phyloP scores from a whole-genome alignment of 2,113 vertebrate genomes.

The Macrotus californicus region DNA sequence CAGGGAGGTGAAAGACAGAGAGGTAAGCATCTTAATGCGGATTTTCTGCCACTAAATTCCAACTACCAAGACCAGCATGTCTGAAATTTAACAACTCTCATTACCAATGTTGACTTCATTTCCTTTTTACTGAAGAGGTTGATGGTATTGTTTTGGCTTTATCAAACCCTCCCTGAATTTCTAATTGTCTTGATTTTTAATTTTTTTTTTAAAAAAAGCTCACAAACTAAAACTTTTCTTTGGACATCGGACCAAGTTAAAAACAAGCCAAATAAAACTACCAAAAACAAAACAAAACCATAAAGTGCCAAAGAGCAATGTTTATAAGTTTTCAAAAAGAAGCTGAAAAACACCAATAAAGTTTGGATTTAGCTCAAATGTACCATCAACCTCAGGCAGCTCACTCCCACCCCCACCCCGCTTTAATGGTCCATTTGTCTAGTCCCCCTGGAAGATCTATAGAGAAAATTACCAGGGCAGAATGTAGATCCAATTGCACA shows the following conservation, averaged over 20 bases:
- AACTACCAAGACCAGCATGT: background rate
- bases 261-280: constrained; percentile 62
- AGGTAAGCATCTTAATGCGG: background rate
- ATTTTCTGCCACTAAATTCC: background rate
- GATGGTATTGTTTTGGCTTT: constrained; percentile 31
- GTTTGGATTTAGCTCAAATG: constrained; percentile 78
- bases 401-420: background rate
- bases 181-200: constrained; percentile 6
- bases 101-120: background rate
- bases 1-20: background rate
- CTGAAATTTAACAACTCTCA: background rate
- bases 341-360: constrained; percentile 77
- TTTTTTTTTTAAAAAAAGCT: background rate
- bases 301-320: constrained; percentile 69
- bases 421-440: constrained; percentile 76
- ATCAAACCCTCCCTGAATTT: background rate
- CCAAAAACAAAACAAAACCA: constrained; percentile 52
- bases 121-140: background rate
- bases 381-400: constrained; percentile 71
- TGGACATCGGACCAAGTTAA: constrained; percentile 43
- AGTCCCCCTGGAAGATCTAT: constrained; percentile 73
- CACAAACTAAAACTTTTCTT: background rate
- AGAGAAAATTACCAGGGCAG: constrained; percentile 76
- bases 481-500: constrained; percentile 76
- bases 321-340: constrained; percentile 79